Percentiles rank a stretch among this genome's conserved stretches.
These are phyloP conservation scores for Oligia latruncula DNA, from an alignment of 2,888 invertebrate species.

Conservation along the genomic window DNA sequence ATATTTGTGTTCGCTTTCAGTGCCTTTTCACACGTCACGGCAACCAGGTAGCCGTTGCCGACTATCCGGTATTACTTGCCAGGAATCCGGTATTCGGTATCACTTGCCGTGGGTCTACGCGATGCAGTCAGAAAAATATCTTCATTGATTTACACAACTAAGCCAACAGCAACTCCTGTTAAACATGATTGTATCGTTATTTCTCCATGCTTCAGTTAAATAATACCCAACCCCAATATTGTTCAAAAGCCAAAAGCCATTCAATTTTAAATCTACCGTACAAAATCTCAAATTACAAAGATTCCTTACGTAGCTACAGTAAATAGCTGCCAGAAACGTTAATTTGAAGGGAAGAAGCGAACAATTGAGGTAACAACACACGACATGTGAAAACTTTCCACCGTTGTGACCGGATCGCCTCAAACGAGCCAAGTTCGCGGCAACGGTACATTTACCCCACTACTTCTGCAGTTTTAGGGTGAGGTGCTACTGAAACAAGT, in stretches of 20 bases:
- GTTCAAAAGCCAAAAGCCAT: background rate
- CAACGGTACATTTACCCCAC: slow-evolving; percentile 61
- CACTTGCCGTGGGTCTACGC: too few species aligned
- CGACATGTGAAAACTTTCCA: slow-evolving; percentile 67
- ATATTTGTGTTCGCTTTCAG: too few species aligned
- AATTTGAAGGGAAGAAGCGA: slow-evolving; percentile 58
- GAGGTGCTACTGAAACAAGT: slow-evolving; percentile 34
- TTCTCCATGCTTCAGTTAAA: background rate
- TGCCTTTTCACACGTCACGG: too few species aligned
- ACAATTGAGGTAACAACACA: slow-evolving; percentile 66
- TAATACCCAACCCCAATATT: background rate
- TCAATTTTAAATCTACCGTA: background rate
- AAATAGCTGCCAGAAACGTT: slow-evolving; percentile 49
- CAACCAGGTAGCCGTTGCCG: too few species aligned
- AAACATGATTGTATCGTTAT: background rate
- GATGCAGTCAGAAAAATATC: too few species aligned
- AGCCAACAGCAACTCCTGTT: background rate
- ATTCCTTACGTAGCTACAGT: slow-evolving; percentile 29
- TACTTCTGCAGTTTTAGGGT: slow-evolving; percentile 63
- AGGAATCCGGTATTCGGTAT: too few species aligned
- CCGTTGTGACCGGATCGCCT: slow-evolving; percentile 71
- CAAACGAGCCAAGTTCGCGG: slow-evolving; percentile 74
- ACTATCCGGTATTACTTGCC: too few species aligned
- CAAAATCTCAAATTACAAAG: slow-evolving; percentile 29
- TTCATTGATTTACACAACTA: background rate